Evolutionary conservation across 2,113 vertebrate species (phyloP).

Genomic region (Panthera uncia): DNA sequence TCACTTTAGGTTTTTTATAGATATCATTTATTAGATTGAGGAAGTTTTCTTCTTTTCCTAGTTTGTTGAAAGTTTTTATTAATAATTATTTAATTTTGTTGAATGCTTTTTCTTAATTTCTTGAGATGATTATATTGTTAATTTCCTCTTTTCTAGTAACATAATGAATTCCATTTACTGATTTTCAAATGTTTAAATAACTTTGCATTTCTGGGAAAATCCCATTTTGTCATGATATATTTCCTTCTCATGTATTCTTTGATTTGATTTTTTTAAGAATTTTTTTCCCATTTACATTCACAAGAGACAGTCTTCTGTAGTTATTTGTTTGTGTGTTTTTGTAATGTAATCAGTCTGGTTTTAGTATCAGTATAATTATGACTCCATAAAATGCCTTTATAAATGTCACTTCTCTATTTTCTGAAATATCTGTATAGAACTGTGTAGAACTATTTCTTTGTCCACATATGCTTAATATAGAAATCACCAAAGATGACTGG

Average conservation of each 20-base stretch:
- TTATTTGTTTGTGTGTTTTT: neutral
- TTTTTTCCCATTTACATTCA: neutral
- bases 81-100: neutral
- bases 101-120: neutral
- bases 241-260: neutral
- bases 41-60: neutral
- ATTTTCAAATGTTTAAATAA: neutral
- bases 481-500: neutral
- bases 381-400: neutral
- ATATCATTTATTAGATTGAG: neutral
- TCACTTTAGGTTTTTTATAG: neutral
- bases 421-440: neutral
- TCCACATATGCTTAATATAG: neutral
- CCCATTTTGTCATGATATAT: neutral
- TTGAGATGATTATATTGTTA: neutral
- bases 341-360: neutral
- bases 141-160: neutral
- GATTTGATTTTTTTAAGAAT: neutral
- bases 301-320: neutral
- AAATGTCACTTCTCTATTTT: neutral
- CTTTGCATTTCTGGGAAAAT: neutral
- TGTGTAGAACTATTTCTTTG: neutral
- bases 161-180: neutral
- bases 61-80: neutral
- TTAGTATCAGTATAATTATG: neutral